phyloP scores from a whole-genome alignment of 2,888 invertebrate genomes.

The Caenorhabditis virilis region DNA sequence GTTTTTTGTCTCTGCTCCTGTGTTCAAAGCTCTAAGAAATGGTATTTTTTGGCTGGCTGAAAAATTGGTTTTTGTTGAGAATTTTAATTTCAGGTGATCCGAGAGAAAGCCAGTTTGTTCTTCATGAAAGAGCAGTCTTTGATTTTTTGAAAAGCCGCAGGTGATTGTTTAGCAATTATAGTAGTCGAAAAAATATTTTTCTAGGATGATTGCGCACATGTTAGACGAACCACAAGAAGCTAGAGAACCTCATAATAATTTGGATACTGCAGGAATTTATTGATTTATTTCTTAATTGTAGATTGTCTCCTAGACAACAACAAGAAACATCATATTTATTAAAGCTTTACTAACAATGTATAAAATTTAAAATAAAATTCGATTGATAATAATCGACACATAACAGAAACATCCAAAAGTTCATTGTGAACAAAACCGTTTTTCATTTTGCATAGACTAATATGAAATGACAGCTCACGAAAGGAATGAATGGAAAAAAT shows the following conservation, averaged over 20 bases:
- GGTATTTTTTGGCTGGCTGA: slow-evolving; percentile 12
- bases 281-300: too few relatives aligned
- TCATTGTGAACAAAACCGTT: too few relatives aligned
- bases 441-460: too few relatives aligned
- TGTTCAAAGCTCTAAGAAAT: slow-evolving; percentile 48
- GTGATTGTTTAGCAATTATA: background rate
- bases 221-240: slow-evolving; percentile 45
- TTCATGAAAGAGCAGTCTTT: slow-evolving; percentile 56
- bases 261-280: slow-evolving; percentile 47
- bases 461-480: too few relatives aligned
- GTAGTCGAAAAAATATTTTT: background rate
- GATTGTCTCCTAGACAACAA: too few relatives aligned
- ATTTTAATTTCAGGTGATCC: slow-evolving; percentile 25
- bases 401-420: too few relatives aligned
- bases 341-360: background rate
- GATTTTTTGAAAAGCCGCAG: slow-evolving; percentile 48
- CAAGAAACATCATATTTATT: slow-evolving; percentile 15
- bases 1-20: slow-evolving; percentile 56
- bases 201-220: slow-evolving; percentile 53
- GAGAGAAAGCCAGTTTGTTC: slow-evolving; percentile 42
- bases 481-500: too few relatives aligned
- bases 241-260: slow-evolving; percentile 41
- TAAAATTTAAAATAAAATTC: background rate
- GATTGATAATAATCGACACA: too few relatives aligned
- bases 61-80: background rate